Conservation (phyloP, 2,888 invertebrate genomes). For the Caradrina kadenii region DNA sequence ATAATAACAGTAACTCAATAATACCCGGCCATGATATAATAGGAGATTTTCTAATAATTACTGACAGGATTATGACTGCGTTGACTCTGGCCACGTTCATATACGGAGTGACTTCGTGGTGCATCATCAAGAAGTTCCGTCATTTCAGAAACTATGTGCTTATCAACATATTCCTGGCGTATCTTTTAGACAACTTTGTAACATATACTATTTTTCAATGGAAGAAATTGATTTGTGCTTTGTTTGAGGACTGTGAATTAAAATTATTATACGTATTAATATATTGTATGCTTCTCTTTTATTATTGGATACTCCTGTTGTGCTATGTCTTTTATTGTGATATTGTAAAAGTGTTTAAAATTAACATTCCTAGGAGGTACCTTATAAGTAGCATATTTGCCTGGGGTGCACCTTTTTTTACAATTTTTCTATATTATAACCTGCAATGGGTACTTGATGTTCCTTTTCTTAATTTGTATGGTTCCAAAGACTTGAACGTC, state of each 20-base stretch:
- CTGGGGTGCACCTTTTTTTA: constrained; percentile 29
- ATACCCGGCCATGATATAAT: too few relatives aligned
- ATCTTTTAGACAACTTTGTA: too few relatives aligned
- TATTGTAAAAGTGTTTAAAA: constrained; percentile 19
- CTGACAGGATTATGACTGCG: neutral
- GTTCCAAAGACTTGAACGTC: too few relatives aligned
- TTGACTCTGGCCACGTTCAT: neutral
- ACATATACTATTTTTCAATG: too few relatives aligned
- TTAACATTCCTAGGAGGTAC: constrained; percentile 26
- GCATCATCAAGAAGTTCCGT: constrained; percentile 7
- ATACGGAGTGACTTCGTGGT: constrained; percentile 14
- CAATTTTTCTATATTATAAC: neutral
- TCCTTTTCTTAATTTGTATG: too few relatives aligned
- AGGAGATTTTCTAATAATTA: neutral
- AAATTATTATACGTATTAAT: neutral
- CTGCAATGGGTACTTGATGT: too few relatives aligned
- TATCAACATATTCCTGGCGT: neutral
- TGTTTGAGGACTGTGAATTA: too few relatives aligned
- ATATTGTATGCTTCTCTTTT: neutral
- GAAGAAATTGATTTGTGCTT: too few relatives aligned
- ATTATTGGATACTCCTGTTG: constrained; percentile 2
- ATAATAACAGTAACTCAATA: too few relatives aligned
- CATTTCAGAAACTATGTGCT: constrained; percentile 21
- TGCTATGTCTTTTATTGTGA: neutral
- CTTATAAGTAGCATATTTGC: constrained; percentile 28